Conservation (phyloP, 2,797 vertebrate genomes). For the Scarus forsteni region DNA sequence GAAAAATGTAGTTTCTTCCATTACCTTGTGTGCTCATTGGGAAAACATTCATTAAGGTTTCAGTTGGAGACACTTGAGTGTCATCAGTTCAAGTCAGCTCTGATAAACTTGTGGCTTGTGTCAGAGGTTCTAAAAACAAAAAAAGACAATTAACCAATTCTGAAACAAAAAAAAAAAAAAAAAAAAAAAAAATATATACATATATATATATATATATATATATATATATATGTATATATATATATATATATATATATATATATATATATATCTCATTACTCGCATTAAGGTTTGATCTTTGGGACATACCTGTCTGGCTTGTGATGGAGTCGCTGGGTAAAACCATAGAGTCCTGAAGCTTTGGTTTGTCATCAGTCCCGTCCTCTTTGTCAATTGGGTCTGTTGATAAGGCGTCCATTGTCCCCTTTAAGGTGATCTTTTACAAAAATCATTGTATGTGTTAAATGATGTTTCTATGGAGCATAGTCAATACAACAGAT, state of each 20-base stretch:
- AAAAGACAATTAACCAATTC: no score
- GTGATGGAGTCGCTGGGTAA: background rate
- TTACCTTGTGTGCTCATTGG: conserved; percentile 23
- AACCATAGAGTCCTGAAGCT: background rate
- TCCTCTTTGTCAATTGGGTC: conserved; percentile 22
- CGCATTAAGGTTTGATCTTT: no score
- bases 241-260: no score
- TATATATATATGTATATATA: no score
- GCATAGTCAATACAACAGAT: no score
- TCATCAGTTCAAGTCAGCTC: conserved; percentile 44
- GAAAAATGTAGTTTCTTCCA: background rate
- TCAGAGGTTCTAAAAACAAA: conserved; percentile 37
- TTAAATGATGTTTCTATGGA: no score
- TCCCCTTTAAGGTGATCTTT: conserved; percentile 33
- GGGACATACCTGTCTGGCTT: conserved; percentile 48
- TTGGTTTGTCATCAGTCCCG: conserved; percentile 9
- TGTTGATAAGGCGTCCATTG: conserved; percentile 63
- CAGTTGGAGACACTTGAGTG: conserved; percentile 42
- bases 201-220: no score
- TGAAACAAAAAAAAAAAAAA: no score
- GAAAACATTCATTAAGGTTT: conserved; percentile 28
- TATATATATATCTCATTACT: no score
- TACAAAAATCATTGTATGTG: no score
- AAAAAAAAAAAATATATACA: no score
- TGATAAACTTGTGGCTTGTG: conserved; percentile 38